phyloP scores from a whole-genome alignment of 1,140 invertebrate genomes.

The Meloidogyne floridensis region DNA sequence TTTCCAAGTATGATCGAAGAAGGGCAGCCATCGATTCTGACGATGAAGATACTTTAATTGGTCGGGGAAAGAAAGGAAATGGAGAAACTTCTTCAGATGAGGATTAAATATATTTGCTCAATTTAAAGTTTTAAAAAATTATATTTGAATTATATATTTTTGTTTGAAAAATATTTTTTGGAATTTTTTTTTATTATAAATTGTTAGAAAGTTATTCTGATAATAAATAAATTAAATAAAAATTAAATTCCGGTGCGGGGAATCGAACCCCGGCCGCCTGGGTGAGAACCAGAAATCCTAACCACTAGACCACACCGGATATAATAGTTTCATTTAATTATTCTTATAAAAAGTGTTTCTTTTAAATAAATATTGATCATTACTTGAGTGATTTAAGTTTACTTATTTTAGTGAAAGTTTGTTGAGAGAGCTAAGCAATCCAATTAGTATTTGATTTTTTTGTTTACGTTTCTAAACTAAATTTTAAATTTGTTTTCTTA shows the following conservation, averaged over 20 bases:
- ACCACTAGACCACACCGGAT: constrained; percentile 74
- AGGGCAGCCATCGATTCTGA: background rate
- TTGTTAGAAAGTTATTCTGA: background rate
- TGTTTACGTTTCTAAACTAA: too few relatives aligned
- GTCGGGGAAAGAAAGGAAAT: background rate
- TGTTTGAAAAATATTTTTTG: too few relatives aligned
- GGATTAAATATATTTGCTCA: constrained; percentile 1
- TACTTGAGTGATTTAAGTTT: too few relatives aligned
- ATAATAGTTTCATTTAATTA: background rate
- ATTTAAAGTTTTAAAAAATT: background rate
- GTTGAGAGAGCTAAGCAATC: too few relatives aligned
- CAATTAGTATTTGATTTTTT: too few relatives aligned
- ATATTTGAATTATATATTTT: background rate
- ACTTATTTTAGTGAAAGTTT: too few relatives aligned
- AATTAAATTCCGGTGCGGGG: constrained; percentile 76
- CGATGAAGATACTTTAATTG: background rate
- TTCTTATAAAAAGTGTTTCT: background rate
- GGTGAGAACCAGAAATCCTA: constrained; percentile 84
- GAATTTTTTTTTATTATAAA: too few relatives aligned
- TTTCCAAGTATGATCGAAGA: background rate
- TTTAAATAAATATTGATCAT: too few relatives aligned
- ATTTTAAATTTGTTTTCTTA: too few relatives aligned
- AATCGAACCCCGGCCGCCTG: constrained; percentile 82
- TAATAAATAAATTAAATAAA: background rate
- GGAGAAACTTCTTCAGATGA: background rate